These are phyloP conservation scores for Lophotis ruficrista DNA, from an alignment of 2,113 vertebrate genomes.

Conservation along the genomic window DNA sequence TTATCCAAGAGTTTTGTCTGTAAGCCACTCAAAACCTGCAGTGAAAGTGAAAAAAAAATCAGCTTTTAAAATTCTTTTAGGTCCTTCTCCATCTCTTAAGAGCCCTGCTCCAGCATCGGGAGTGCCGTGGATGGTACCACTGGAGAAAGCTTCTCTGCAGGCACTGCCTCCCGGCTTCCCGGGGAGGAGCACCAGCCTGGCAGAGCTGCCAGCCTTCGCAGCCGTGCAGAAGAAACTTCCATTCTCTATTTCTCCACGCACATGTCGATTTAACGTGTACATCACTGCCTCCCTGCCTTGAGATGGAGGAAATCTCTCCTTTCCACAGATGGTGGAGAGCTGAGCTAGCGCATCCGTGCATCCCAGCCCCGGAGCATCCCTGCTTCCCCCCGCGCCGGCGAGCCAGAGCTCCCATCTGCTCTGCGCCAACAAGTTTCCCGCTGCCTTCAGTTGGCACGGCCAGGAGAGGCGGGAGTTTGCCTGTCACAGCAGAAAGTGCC, in stretches of 20 bases:
- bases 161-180: neutral
- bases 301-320: neutral
- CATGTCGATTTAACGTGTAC: rapidly evolving
- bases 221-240: rapidly evolving
- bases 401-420: conserved; percentile 58
- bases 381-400: neutral
- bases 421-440: neutral
- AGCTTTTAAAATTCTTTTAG: neutral
- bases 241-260: neutral
- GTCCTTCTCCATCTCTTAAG: neutral
- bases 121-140: neutral
- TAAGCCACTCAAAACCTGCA: neutral
- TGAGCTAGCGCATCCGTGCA: neutral
- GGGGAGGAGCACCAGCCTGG: neutral
- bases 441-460: neutral
- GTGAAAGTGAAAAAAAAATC: neutral
- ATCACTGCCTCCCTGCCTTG: neutral
- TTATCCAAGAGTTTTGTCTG: neutral
- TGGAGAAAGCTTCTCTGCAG: neutral
- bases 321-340: neutral
- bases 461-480: neutral
- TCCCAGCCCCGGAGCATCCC: neutral
- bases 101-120: neutral
- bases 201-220: neutral
- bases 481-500: neutral